Conservation (phyloP, 1,140 invertebrate species). For the Drosophila pandora region DNA sequence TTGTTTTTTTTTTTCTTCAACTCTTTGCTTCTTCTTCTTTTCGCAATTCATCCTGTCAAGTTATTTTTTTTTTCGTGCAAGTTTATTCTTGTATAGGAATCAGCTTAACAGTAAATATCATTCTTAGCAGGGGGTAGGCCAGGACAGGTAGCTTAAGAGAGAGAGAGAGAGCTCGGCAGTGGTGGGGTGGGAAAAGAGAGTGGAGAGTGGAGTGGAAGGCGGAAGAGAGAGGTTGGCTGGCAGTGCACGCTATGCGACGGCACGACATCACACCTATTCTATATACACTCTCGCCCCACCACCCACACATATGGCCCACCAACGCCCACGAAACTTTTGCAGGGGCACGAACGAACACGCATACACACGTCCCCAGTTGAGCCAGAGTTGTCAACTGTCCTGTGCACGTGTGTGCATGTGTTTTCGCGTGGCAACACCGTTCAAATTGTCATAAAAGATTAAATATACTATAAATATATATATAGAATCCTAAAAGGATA, state of each 20-base stretch:
- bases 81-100: background rate
- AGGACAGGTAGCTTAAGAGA: background rate
- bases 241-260: constrained; percentile 26
- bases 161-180: background rate
- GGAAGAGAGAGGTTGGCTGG: background rate
- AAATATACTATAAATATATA: background rate
- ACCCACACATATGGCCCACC: constrained; percentile 5
- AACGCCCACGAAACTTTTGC: constrained; percentile 36
- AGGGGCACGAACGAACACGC: constrained; percentile 14
- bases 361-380: constrained; percentile 6
- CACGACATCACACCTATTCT: constrained; percentile 23
- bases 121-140: constrained; percentile 6
- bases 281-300: background rate
- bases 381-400: constrained; percentile 59
- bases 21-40: no score
- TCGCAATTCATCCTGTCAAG: no score
- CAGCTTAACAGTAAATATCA: constrained; percentile 6
- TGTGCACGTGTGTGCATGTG: constrained; percentile 47
- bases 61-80: no score
- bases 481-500: background rate
- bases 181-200: background rate
- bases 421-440: constrained; percentile 53
- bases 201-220: background rate
- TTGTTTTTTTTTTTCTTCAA: background rate
- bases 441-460: constrained; percentile 4